Base-by-base conservation (phyloP, 2,797 vertebrate species). In the Poeciliopsis gracilis region DNA sequence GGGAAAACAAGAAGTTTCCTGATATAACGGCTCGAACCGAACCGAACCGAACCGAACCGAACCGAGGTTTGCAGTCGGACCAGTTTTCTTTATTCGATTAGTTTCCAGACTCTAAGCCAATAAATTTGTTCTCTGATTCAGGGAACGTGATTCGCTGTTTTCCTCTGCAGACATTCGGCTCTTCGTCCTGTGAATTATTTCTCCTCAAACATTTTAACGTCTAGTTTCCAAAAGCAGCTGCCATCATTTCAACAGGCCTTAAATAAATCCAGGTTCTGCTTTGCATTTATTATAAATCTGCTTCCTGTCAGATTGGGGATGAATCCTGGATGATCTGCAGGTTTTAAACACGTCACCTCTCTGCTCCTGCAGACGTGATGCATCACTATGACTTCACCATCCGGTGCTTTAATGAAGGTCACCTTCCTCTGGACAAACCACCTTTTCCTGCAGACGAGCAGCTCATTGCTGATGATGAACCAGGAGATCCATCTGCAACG, bases 351-450 rank as follows among this genome's bases (percentile, higher is more conserved):
- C 15, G 12, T 75, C 87, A 73, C 74, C 73, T 7, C 51, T 43
- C 51, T 36, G 87, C 89, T 87, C 55, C 78, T 55, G 38, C 75
- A 86, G 84, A 88, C 49, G 63, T 82, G 86, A 91, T 78, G 81
- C 88, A 90, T 91, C 90, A 82, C 73, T 0, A 73, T 87, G 86
- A 88, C 90, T 87, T 88, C 82, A 82, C 85, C 77, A 76, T 75
- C 81, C 71, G 71, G 28, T 53, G 77, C 85, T 61, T 73, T 36
- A 46, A 49, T 77, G 74, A 87, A 85, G 87, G 91, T 91, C 87
- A 90, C 88, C 85, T 90, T 91, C 75, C 67, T 81, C 49, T 72
- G 69, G 71, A 78, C 69, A 78, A 86, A 85, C 67, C 45, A 45
- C 66, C 76, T 73, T 16, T 86, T 78, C 72, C 74, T 49, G n/a